Base-by-base conservation (phyloP, 1,140 invertebrate species). In the Bombus pascuorum region DNA sequence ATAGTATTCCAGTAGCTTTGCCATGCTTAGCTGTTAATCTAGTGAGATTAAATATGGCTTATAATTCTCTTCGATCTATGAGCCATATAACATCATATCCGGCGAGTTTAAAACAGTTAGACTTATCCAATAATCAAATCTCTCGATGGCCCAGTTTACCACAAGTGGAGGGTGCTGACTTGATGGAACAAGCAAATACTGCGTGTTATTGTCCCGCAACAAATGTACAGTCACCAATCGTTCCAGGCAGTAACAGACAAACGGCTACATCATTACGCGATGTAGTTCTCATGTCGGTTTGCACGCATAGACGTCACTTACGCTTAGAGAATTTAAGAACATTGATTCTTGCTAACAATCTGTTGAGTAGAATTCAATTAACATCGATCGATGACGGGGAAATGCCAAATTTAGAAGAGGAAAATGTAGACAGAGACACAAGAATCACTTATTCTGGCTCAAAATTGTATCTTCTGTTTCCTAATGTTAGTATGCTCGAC, bases 401-500 rank as follows among this genome's bases (percentile, higher is more conserved):
- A n/a, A 91, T 92, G 82, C 89, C 91, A 12, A 88, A 83, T 39
- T 15, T 87, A 1, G 94, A 95, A 25, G 94, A 95, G 42, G 94
- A 95, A 44, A 91, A 74, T 0, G 65, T 90, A 0, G 94, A 95
- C 4, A 91, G 91, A 18, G 94, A 93, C 66, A 88, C 91, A 0
- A 94, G 88, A 53, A 88, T 83, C 44, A 85, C 75, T n/a, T 91
- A 93, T 57, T 86, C 92, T 0, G 90, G 91, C 1, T 91, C 94
- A 0, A 95, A 95, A 76, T 86, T 92, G 37, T 93, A 95, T 37
- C 96, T 99, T 37, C 96, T 99, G 87, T 99, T 99, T 95, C 99
- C 99, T 0, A 98, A 98, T 92, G 96, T 99, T 65, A 99, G 98
- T 2, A 99, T 99, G 97, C 94, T 99, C 87, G 99, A 99, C 94